Evolutionary conservation across 2,113 vertebrate genomes (phyloP).

Genomic region (Grantiella picta): DNA sequence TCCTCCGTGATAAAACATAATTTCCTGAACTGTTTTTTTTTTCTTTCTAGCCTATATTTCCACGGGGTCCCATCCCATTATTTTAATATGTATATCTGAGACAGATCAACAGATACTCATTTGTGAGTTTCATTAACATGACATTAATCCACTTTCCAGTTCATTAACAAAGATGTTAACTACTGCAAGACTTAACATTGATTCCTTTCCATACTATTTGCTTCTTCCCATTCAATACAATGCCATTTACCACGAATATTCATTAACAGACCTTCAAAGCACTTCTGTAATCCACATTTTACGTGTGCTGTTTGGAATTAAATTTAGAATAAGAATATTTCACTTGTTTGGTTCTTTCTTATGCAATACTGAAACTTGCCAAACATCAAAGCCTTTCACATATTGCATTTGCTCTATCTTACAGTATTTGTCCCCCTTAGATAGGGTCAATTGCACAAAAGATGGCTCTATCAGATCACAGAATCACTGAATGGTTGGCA

Average conservation of each 20-base stretch:
- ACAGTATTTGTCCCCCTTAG: not conserved
- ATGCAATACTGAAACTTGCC: not conserved
- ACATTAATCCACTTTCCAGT: not conserved
- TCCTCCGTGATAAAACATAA: not conserved
- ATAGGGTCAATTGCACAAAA: not conserved
- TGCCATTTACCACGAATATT: not conserved
- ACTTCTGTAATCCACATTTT: not conserved
- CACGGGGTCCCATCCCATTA: not conserved
- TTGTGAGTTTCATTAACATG: not conserved
- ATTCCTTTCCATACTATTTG: not conserved
- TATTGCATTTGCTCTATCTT: not conserved
- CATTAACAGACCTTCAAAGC: not conserved
- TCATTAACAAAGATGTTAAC: slow-evolving; percentile 16
- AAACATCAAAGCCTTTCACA: not conserved
- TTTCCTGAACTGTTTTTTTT: not conserved
- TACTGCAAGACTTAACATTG: not conserved
- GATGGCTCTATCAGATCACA: not conserved
- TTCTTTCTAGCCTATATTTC: not conserved
- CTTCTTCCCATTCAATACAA: not conserved
- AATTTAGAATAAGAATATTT: not conserved
- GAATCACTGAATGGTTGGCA: not conserved
- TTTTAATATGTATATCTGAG: not conserved
- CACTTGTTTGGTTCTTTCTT: not conserved
- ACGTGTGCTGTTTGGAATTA: not conserved
- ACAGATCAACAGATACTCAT: not conserved